Evolutionary conservation across 1,140 invertebrate species (phyloP).

Genomic region (Solenopsis fugax): DNA sequence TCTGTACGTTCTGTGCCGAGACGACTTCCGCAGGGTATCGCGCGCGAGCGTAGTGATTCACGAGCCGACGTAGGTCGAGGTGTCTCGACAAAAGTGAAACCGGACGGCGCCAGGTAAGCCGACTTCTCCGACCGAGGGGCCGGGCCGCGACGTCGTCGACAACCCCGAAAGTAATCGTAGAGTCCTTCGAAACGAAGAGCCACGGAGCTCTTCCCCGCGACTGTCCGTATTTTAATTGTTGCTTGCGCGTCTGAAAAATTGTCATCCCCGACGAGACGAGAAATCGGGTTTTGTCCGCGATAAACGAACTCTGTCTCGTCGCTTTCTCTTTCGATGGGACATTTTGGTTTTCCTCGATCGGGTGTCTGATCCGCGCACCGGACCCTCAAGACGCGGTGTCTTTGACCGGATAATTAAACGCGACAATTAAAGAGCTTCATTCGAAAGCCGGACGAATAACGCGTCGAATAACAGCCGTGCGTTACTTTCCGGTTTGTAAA

Average conservation of each 20-base stretch:
- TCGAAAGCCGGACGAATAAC: background rate
- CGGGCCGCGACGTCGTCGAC: conserved; percentile 40
- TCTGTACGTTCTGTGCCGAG: conserved; percentile 63
- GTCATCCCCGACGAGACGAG: background rate
- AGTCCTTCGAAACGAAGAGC: background rate
- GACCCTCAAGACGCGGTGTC: background rate
- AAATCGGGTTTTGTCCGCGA: background rate
- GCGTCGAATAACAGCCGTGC: background rate
- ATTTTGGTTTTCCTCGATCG: background rate
- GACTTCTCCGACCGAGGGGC: conserved; percentile 7
- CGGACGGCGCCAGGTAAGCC: conserved; percentile 61
- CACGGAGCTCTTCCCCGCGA: background rate
- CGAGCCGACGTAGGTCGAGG: conserved; percentile 49
- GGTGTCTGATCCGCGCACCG: background rate
- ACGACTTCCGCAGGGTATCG: conserved; percentile 71
- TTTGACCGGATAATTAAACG: background rate
- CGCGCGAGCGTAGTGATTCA: conserved; percentile 64
- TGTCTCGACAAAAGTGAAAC: conserved; percentile 22
- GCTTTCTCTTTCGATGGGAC: background rate
- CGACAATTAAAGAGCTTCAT: background rate
- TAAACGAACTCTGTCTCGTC: background rate
- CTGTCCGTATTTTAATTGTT: background rate
- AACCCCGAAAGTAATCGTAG: background rate
- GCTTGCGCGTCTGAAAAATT: background rate
- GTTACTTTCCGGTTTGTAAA: conserved; percentile 17